These are phyloP conservation scores for Lepus oiostolus DNA, from an alignment of 2,797 vertebrate species.

Conservation along the genomic window DNA sequence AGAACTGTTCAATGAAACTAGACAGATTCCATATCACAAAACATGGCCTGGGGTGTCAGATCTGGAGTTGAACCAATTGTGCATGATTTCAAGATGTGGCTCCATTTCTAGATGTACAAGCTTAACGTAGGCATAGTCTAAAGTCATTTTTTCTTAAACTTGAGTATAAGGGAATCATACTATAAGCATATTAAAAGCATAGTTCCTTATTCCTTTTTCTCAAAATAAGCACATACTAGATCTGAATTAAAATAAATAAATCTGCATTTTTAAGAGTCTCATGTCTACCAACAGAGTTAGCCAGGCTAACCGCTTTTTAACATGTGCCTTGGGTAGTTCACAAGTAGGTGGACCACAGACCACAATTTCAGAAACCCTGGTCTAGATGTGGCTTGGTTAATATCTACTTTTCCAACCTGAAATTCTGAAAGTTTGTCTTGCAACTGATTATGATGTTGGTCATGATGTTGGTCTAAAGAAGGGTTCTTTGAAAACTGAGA, in stretches of 20 bases:
- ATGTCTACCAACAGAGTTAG: too few relatives aligned
- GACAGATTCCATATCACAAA: neutral
- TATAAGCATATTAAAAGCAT: neutral
- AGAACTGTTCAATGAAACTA: neutral
- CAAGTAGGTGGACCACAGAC: neutral
- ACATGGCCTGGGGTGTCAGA: too few relatives aligned
- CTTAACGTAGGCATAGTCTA: neutral
- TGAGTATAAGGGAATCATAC: neutral
- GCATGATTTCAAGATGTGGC: neutral
- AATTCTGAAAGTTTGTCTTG: constrained; percentile 27
- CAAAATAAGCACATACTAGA: neutral
- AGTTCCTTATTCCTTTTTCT: neutral
- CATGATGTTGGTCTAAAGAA: neutral
- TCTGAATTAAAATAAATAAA: neutral
- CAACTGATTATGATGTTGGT: neutral
- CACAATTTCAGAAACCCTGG: neutral
- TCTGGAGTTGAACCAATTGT: neutral
- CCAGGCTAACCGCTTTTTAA: neutral
- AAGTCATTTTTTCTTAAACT: neutral
- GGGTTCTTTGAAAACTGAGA: neutral
- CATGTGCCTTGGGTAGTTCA: neutral
- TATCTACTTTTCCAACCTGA: neutral
- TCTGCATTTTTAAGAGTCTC: neutral
- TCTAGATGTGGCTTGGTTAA: neutral
- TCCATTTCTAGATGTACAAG: neutral